phyloP scores from a whole-genome alignment of 2,888 invertebrate species.

The Heterodera filipjevi region DNA sequence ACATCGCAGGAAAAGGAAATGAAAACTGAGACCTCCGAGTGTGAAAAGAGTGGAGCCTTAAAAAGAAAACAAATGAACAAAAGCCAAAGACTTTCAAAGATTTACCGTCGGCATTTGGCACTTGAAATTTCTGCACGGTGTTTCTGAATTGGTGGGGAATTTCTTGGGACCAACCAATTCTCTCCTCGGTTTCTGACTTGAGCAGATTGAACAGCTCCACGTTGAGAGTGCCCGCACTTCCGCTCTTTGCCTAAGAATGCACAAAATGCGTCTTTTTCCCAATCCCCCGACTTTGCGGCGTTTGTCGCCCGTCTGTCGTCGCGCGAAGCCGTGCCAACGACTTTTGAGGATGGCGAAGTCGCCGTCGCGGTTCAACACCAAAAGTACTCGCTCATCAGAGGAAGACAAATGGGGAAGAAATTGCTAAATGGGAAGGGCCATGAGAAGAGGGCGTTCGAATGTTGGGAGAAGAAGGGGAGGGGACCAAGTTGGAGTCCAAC shows the following conservation, averaged over 20 bases:
- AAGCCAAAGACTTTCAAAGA: background rate
- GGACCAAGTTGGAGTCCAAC: constrained; percentile 62
- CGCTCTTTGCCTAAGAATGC: constrained; percentile 40
- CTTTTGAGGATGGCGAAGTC: constrained; percentile 68
- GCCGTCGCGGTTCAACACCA: constrained; percentile 68
- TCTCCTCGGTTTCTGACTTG: constrained; percentile 35
- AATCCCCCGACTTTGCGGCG: constrained; percentile 13
- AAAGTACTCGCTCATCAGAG: constrained; percentile 67
- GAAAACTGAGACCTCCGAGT: constrained; percentile 65
- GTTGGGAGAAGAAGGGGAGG: background rate
- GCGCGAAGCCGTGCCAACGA: constrained; percentile 67
- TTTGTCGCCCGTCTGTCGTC: constrained; percentile 17
- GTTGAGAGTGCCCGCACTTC: constrained; percentile 58
- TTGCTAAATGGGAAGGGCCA: constrained; percentile 46
- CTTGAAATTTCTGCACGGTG: constrained; percentile 65
- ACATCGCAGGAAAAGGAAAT: background rate
- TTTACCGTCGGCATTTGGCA: constrained; percentile 57
- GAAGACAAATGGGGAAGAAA: constrained; percentile 66
- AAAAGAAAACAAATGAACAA: background rate
- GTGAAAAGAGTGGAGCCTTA: constrained; percentile 58
- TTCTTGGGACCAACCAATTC: background rate
- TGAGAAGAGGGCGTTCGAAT: background rate
- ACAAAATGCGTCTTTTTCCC: background rate
- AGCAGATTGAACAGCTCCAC: constrained; percentile 64
- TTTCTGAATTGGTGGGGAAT: constrained; percentile 39